Percentiles rank a stretch among this genome's conserved stretches.
These are phyloP conservation scores for Adrianichthys oophorus DNA, from an alignment of 2,797 vertebrate species.

Conservation along the genomic window DNA sequence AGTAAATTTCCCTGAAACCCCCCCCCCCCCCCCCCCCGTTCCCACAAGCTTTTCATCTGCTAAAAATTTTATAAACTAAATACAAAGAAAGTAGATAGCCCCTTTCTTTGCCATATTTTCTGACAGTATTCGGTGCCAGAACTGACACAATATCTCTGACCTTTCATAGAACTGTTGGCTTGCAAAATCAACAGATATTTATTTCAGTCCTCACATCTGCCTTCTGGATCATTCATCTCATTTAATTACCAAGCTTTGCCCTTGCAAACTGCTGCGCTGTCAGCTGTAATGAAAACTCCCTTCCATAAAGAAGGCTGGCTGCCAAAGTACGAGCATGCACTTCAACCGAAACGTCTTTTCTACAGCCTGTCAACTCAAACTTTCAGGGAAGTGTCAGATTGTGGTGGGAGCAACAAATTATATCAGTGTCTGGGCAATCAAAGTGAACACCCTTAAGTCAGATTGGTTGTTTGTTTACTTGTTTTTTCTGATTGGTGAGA, in stretches of 20 bases:
- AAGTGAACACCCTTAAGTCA: neutral
- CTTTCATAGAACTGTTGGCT: conserved; percentile 17
- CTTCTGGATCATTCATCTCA: conserved; percentile 39
- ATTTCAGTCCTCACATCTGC: conserved; percentile 29
- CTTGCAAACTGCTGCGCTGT: conserved; percentile 46
- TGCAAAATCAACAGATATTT: conserved; percentile 34
- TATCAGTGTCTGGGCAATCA: neutral
- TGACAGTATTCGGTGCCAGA: conserved; percentile 4
- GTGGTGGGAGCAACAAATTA: conserved; percentile 24
- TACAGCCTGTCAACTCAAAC: conserved; percentile 30
- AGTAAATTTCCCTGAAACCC: conserved; percentile 61
- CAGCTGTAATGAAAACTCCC: conserved; percentile 53
- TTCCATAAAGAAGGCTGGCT: conserved; percentile 45
- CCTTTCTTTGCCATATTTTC: conserved; percentile 42
- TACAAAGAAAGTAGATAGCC: conserved; percentile 48
- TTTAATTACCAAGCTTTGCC: conserved; percentile 36
- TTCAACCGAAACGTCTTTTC: conserved; percentile 51
- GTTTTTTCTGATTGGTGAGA: no score
- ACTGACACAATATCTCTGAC: conserved; percentile 6
- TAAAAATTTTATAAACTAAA: conserved; percentile 56
- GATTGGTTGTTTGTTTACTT: neutral
- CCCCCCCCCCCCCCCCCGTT: conserved; percentile 34
- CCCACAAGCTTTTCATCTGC: conserved; percentile 42
- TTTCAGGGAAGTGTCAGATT: conserved; percentile 24
- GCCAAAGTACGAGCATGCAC: conserved; percentile 56